Conservation (phyloP, 2,113 vertebrate species). For the Narcine bancroftii region DNA sequence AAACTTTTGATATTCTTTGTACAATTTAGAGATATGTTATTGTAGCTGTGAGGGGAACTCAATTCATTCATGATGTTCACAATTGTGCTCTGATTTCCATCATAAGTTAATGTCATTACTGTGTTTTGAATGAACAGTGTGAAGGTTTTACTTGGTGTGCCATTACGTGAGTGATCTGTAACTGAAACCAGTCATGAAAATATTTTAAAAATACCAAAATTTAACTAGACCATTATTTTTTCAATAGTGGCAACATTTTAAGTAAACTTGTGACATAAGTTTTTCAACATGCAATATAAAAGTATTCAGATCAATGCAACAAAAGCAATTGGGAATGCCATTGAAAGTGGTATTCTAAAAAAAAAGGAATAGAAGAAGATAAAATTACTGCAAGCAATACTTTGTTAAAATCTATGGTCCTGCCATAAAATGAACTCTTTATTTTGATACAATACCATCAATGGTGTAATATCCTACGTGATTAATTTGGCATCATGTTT, state of each 20-base stretch:
- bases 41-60: not conserved
- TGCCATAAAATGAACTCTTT: not conserved
- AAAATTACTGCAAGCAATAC: not conserved
- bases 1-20: not conserved
- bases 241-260: constrained; percentile 67
- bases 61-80: not conserved
- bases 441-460: too few relatives aligned
- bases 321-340: not conserved
- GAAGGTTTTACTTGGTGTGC: constrained; percentile 10
- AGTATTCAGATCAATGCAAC: not conserved
- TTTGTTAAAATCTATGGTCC: not conserved
- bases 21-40: too few relatives aligned
- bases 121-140: constrained; percentile 22
- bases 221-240: constrained; percentile 76
- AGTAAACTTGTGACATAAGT: constrained; percentile 65
- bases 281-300: constrained; percentile 55
- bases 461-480: not conserved
- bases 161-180: constrained; percentile 31
- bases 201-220: constrained; percentile 62
- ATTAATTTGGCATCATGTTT: not conserved
- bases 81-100: constrained; percentile 7
- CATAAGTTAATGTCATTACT: constrained; percentile 11
- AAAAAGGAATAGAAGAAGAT: not conserved
- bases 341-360: not conserved
- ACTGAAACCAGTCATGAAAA: constrained; percentile 24